Conservation (phyloP, 1,140 invertebrate species). For the Cotesia chilonis region DNA sequence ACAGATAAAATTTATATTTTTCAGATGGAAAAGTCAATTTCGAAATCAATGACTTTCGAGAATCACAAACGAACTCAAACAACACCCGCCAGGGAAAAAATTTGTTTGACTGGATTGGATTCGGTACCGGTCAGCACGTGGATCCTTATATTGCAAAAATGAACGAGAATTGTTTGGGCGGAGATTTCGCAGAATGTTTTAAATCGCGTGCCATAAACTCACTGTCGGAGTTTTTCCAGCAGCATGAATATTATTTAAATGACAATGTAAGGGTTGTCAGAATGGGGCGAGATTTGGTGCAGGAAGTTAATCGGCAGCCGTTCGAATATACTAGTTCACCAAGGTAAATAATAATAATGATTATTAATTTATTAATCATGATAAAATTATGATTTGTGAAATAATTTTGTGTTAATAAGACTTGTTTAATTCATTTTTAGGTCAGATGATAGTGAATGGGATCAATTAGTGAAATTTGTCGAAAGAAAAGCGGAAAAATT, state of each 20-base stretch:
- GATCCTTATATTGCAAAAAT: slow-evolving; percentile 79
- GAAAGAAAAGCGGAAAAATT: slow-evolving; percentile 73
- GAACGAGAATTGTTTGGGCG: slow-evolving; percentile 76
- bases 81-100: slow-evolving; percentile 68
- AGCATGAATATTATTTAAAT: slow-evolving; percentile 68
- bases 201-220: slow-evolving; percentile 78
- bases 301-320: slow-evolving; percentile 66
- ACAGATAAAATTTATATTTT: slow-evolving; percentile 25
- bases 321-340: slow-evolving; percentile 74
- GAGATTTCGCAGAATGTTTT: slow-evolving; percentile 82
- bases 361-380: slow-evolving; percentile 10
- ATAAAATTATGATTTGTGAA: no score
- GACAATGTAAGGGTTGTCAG: slow-evolving; percentile 76
- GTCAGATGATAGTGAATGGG: slow-evolving; percentile 80
- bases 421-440: slow-evolving; percentile 40
- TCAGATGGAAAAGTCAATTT: slow-evolving; percentile 38
- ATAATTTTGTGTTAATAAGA: no score
- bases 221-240: slow-evolving; percentile 79
- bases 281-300: slow-evolving; percentile 71
- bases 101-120: slow-evolving; percentile 77
- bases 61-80: slow-evolving; percentile 41
- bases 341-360: slow-evolving; percentile 53
- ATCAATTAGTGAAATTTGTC: slow-evolving; percentile 78
- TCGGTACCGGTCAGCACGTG: slow-evolving; percentile 74
- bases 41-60: slow-evolving; percentile 36